Evolutionary conservation across 2,888 invertebrate genomes (phyloP).

Genomic region (Bimastos eiseni): DNA sequence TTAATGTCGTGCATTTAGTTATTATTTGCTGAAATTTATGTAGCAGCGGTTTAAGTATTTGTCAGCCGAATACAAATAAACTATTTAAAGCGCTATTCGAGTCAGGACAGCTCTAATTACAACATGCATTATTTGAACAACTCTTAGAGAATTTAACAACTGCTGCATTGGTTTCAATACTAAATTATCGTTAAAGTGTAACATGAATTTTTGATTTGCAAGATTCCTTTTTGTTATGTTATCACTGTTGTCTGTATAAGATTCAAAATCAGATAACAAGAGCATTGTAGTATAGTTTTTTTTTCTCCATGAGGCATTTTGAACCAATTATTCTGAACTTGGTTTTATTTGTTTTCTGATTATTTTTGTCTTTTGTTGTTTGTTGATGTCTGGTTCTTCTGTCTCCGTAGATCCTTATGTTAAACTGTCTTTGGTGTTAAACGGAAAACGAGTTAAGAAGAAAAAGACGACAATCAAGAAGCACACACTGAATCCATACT

Average conservation of each 20-base stretch:
- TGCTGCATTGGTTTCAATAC: too few relatives aligned
- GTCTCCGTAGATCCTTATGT: constrained; percentile 94
- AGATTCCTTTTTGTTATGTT: neutral
- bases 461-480: constrained; percentile 99
- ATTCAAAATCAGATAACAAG: neutral
- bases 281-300: neutral
- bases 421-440: constrained; percentile 99
- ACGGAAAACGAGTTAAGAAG: constrained; percentile 99
- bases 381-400: neutral
- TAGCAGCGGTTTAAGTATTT: too few relatives aligned
- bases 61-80: too few relatives aligned
- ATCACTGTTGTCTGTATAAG: neutral
- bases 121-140: neutral
- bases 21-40: too few relatives aligned
- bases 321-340: neutral
- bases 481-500: constrained; percentile 99
- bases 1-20: too few relatives aligned
- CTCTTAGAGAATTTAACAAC: too few relatives aligned
- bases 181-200: too few relatives aligned
- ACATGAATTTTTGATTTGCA: neutral
- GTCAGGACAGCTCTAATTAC: neutral
- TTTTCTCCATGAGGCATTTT: neutral
- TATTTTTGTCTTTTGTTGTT: neutral
- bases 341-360: neutral
- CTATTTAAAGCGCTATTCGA: too few relatives aligned